Percentiles rank a stretch among this genome's conserved stretches.
phyloP scores from a whole-genome alignment of 2,113 vertebrate genomes.

The Mobula hypostoma region DNA sequence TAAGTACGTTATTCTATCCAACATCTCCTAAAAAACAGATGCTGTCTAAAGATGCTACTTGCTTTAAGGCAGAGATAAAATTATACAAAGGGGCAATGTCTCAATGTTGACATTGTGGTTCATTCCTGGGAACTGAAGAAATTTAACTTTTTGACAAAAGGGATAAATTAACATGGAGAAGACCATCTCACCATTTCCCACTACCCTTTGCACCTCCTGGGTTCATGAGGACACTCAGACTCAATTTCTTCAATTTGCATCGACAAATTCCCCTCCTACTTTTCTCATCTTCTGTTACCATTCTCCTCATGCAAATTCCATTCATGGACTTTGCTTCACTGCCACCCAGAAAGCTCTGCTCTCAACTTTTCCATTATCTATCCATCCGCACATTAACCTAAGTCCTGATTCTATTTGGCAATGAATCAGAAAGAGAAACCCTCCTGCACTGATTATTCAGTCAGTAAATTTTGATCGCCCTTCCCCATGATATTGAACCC shows the following conservation, averaged over 20 bases:
- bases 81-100: too few relatives aligned
- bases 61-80: too few relatives aligned
- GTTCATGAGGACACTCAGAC: not conserved
- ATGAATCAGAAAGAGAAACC: not conserved
- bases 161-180: too few relatives aligned
- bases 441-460: not conserved
- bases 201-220: too few relatives aligned
- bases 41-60: too few relatives aligned
- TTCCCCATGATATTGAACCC: not conserved
- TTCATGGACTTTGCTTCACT: not conserved
- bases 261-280: not conserved
- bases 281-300: not conserved
- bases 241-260: not conserved
- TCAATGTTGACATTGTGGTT: too few relatives aligned
- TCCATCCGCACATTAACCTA: not conserved
- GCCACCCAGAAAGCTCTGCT: not conserved
- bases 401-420: not conserved
- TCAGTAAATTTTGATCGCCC: not conserved
- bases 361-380: not conserved
- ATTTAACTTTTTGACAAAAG: too few relatives aligned
- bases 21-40: too few relatives aligned
- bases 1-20: too few relatives aligned
- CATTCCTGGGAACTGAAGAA: too few relatives aligned
- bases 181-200: too few relatives aligned
- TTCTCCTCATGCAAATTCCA: not conserved